Conservation (phyloP, 2,888 invertebrate genomes). For the Mythimna lalbum region DNA sequence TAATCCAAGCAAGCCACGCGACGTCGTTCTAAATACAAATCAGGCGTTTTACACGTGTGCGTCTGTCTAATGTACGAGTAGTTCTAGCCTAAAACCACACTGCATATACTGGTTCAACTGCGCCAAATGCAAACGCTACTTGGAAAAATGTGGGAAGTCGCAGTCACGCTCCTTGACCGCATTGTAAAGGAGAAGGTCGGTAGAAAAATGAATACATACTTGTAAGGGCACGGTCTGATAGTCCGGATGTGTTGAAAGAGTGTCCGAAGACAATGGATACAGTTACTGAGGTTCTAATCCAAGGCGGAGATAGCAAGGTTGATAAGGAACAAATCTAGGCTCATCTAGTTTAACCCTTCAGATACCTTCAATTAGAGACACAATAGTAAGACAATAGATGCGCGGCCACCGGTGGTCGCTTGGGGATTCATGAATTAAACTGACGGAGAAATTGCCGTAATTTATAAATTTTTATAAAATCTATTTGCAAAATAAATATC, state of each 20-base stretch:
- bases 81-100: not conserved
- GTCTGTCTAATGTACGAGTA: too few species aligned
- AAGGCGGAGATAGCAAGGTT: constrained; percentile 7
- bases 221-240: constrained; percentile 39
- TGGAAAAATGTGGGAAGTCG: constrained; percentile 34
- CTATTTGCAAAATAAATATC: too few species aligned
- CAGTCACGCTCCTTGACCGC: constrained; percentile 41
- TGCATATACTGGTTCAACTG: not conserved
- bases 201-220: constrained; percentile 29
- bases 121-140: constrained; percentile 11
- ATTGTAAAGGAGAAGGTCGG: constrained; percentile 38
- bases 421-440: too few species aligned
- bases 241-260: constrained; percentile 20
- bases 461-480: too few species aligned
- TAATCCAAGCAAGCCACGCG: too few species aligned
- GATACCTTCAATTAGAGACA: too few species aligned
- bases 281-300: constrained; percentile 6
- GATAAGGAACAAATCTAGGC: constrained; percentile 1
- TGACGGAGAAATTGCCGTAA: too few species aligned
- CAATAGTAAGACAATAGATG: too few species aligned
- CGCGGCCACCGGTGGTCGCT: too few species aligned
- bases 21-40: too few species aligned
- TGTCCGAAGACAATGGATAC: constrained; percentile 11
- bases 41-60: too few species aligned
- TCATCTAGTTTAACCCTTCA: too few species aligned